phyloP scores from a whole-genome alignment of 2,113 vertebrate species.

The Trochalopteron elliotii region DNA sequence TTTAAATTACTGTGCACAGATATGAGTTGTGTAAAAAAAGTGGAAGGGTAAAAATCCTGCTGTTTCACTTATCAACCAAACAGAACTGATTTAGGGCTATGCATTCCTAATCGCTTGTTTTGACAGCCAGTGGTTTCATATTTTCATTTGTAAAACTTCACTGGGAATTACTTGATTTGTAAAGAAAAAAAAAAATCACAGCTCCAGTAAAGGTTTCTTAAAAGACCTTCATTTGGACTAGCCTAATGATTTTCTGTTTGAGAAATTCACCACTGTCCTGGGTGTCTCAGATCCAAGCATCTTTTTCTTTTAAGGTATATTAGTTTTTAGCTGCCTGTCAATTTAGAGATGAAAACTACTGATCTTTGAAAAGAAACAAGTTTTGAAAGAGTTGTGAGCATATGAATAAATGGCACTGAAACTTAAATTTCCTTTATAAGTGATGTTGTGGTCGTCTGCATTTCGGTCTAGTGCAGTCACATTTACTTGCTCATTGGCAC shows the following conservation, averaged over 20 bases:
- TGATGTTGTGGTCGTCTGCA: neutral
- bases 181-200: neutral
- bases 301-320: neutral
- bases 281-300: neutral
- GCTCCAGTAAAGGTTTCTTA: neutral
- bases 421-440: neutral
- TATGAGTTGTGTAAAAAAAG: neutral
- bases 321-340: neutral
- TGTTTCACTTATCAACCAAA: conserved; percentile 19
- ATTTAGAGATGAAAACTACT: neutral
- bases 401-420: neutral
- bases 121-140: conserved; percentile 17
- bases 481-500: neutral
- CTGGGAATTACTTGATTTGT: neutral
- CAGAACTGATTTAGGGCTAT: conserved; percentile 11
- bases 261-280: neutral
- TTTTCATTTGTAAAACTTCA: conserved; percentile 18
- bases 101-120: neutral
- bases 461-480: neutral
- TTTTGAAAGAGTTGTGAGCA: neutral
- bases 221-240: neutral
- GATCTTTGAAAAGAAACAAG: neutral
- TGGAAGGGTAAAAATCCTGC: neutral
- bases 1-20: conserved; percentile 23
- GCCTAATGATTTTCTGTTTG: neutral